Conservation (phyloP, 2,113 vertebrate genomes). For the Heteronetta atricapilla region DNA sequence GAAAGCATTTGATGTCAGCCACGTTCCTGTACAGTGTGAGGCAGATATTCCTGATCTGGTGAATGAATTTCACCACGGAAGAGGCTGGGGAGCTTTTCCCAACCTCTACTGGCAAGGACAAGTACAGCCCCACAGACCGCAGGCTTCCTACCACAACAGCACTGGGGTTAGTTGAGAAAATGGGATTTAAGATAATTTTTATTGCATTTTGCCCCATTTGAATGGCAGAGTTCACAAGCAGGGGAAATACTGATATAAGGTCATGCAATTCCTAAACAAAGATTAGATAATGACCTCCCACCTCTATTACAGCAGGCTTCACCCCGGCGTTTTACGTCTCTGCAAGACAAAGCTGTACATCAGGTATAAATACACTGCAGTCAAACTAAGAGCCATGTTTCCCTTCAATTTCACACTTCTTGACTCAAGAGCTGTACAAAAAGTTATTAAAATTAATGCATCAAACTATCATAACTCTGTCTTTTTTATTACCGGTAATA, state of each 20-base stretch:
- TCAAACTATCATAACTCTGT: conserved; percentile 71
- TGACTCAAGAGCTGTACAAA: conserved; percentile 47
- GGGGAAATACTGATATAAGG: rapidly evolving
- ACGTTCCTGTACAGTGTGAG: neutral
- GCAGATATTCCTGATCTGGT: neutral
- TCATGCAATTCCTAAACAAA: neutral
- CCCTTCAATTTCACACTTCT: conserved; percentile 64
- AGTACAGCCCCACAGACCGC: neutral
- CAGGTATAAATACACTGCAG: conserved; percentile 25
- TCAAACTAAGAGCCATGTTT: conserved; percentile 36
- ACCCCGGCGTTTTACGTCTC: neutral
- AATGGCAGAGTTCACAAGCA: neutral
- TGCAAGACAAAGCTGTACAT: neutral
- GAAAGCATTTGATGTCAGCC: neutral
- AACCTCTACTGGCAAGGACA: neutral
- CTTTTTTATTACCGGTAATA: conserved; percentile 74
- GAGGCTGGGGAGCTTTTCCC: neutral
- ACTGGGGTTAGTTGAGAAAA: neutral
- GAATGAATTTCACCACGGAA: neutral
- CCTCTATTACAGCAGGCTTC: neutral
- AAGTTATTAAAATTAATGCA: conserved; percentile 79
- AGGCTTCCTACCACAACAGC: too few relatives aligned
- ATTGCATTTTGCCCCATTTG: neutral
- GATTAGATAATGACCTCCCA: neutral
- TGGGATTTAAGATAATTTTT: neutral